These are phyloP conservation scores for Martes martes DNA, from an alignment of 2,113 vertebrate genomes.

Conservation along the genomic window DNA sequence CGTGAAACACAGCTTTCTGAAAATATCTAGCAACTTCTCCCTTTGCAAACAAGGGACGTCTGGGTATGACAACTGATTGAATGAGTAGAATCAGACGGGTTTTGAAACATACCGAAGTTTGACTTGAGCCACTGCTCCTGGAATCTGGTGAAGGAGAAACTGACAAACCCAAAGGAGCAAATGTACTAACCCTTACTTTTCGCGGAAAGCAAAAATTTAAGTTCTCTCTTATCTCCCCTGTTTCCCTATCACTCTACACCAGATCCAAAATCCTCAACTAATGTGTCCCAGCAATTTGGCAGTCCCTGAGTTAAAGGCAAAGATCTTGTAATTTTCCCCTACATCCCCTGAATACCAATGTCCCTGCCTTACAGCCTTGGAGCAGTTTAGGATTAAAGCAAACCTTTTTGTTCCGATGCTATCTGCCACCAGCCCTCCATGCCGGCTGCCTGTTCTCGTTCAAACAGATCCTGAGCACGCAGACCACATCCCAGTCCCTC, in stretches of 20 bases:
- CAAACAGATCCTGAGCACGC: not conserved
- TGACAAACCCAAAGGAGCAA: not conserved
- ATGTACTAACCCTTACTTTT: not conserved
- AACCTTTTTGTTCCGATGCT: not conserved
- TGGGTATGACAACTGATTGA: not conserved
- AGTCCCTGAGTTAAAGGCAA: not conserved
- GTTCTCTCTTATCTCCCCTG: not conserved
- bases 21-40: not conserved
- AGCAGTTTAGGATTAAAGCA: not conserved
- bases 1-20: not conserved
- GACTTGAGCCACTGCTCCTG: not conserved
- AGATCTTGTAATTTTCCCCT: not conserved
- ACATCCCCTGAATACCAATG: not conserved
- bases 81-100: not conserved
- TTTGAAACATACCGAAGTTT: not conserved
- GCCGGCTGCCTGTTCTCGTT: not conserved
- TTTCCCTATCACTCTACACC: not conserved
- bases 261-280: not conserved
- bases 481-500: rapidly evolving
- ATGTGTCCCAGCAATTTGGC: not conserved
- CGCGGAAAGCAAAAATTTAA: not conserved
- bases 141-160: not conserved
- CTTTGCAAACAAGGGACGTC: not conserved
- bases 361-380: not conserved
- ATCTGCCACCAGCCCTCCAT: not conserved